Evolutionary conservation across 1,140 invertebrate species (phyloP), one percentile per base, ranked within the genome.

Genomic region (Octopus sinensis): DNA sequence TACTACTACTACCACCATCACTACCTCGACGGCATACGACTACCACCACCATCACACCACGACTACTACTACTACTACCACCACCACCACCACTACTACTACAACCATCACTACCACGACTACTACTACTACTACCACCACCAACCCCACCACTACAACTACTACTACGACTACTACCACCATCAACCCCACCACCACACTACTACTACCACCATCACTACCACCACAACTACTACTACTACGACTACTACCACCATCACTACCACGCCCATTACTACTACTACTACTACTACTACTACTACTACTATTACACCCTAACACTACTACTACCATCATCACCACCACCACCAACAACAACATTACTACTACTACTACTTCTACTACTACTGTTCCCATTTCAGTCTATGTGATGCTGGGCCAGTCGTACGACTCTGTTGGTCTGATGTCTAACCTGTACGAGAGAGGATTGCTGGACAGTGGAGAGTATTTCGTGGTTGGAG

Each of bases 401-500:
- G 89, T 90, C 80, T 89, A 88, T 81, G 86, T 90, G 4, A 87
- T 89, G 82, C 82, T 90, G 62, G 88, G 87, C 0, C 81, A 85
- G 10, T 62, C 76, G 30, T 86, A 85, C 79, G 88, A 88, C 52
- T 89, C 87, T 80, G 84, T 87, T 23, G 89, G 88, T 9, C 78
- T 90, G 30, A 85, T 89, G 85, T 84, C 88, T 76, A 85, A 89
- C 79, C 80, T 90, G 9, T 80, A 89, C n/a, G 85, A 88, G 51
- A 54, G 81, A 5, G 88, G 88, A 9, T 81, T 90, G 4, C 84
- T 90, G 43, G 86, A 89, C 77, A 86, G 86, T 0, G 89, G 88
- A 17, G 88, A 90, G 30, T 90, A 90, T 79, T 89, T 90, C 80
- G 89, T 90, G 7, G 87, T 90, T 9, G 89, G 88, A 4, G 88